These are phyloP conservation scores for Mycteria americana DNA, from an alignment of 2,797 vertebrate genomes.

Conservation along the genomic window DNA sequence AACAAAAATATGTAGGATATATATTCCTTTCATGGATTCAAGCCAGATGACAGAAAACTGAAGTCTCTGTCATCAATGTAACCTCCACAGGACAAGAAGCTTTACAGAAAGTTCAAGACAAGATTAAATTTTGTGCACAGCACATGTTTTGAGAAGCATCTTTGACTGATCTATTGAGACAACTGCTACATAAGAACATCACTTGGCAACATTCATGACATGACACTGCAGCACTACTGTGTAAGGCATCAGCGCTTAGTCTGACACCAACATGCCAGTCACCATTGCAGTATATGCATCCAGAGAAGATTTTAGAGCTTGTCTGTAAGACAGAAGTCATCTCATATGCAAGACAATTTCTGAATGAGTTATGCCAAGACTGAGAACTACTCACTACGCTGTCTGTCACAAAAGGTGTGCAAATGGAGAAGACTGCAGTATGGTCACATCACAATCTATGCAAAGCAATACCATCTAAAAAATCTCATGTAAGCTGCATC, in stretches of 20 bases:
- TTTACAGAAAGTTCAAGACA: background rate
- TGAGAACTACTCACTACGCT: background rate
- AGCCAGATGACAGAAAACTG: background rate
- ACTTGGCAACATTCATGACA: background rate
- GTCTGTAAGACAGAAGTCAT: background rate
- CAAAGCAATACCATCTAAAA: background rate
- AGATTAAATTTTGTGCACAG: background rate
- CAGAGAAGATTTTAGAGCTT: background rate
- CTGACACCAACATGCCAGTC: background rate
- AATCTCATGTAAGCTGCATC: background rate
- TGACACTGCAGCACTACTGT: background rate
- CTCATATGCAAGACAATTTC: background rate
- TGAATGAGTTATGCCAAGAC: background rate
- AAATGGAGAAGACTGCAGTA: background rate
- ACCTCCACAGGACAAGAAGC: background rate
- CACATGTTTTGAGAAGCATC: background rate
- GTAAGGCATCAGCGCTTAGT: background rate
- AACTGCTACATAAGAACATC: background rate
- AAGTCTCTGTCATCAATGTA: background rate
- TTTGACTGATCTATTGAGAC: background rate
- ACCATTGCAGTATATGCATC: background rate
- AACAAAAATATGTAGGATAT: background rate
- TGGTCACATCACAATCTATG: background rate
- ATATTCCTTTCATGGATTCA: background rate
- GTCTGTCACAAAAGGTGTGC: background rate